Conservation (phyloP, 2,888 invertebrate genomes). For the Aspidiotus destructor region DNA sequence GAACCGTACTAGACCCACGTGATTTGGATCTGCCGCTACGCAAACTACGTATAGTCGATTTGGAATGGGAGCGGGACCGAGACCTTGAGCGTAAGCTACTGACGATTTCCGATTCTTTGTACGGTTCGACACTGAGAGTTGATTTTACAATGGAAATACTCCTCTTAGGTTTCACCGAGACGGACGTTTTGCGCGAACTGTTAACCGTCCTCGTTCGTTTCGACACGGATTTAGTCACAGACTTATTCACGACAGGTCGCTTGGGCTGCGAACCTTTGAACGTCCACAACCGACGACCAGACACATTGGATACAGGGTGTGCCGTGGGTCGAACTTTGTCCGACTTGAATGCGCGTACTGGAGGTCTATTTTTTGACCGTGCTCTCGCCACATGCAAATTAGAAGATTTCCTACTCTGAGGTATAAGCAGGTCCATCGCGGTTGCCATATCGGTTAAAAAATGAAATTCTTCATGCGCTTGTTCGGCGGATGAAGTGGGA, state of each 20-base stretch:
- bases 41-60: background rate
- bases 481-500: no score
- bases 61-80: background rate
- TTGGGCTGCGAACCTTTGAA: conserved; percentile 9
- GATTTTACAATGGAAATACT: background rate
- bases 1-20: background rate
- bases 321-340: no score
- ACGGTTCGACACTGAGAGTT: background rate
- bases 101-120: background rate
- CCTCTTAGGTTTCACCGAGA: background rate
- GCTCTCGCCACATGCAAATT: no score
- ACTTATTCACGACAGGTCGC: background rate
- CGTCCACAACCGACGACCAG: conserved; percentile 7
- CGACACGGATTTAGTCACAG: no score
- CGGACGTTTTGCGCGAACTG: conserved; percentile 1
- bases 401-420: no score
- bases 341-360: no score
- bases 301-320: background rate
- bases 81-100: background rate
- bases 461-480: no score
- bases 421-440: no score
- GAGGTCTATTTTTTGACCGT: no score
- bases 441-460: no score
- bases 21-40: background rate
- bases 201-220: no score